Conservation (phyloP, 2,888 invertebrate species). For the Xylophagus ater region DNA sequence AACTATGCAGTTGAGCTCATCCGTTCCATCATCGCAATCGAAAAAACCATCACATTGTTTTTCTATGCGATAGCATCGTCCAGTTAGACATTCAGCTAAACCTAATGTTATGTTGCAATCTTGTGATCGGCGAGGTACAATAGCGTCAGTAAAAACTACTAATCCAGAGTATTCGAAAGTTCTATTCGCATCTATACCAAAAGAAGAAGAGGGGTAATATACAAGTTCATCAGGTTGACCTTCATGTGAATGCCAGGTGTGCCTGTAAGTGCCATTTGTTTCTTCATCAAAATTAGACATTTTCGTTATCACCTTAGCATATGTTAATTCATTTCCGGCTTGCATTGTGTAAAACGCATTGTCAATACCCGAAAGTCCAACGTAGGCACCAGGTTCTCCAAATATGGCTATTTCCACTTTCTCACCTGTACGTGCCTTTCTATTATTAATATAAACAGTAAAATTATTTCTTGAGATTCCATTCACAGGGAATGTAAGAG, state of each 20-base stretch:
- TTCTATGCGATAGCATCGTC: constrained; percentile 62
- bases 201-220: constrained; percentile 80
- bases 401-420: constrained; percentile 87
- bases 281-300: constrained; percentile 81
- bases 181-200: constrained; percentile 85
- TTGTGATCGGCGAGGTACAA: constrained; percentile 54
- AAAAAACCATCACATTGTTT: constrained; percentile 66
- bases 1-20: constrained; percentile 63
- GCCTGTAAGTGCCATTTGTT: constrained; percentile 71
- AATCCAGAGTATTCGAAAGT: constrained; percentile 87
- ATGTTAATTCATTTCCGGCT: constrained; percentile 81
- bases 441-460: constrained; percentile 77
- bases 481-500: constrained; percentile 92
- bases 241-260: constrained; percentile 74
- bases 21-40: constrained; percentile 78
- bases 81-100: constrained; percentile 67
- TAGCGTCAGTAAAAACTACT: constrained; percentile 82
- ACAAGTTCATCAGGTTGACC: constrained; percentile 77
- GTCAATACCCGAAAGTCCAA: constrained; percentile 83
- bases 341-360: constrained; percentile 85
- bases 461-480: constrained; percentile 89
- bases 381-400: constrained; percentile 89
- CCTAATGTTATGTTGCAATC: constrained; percentile 64
- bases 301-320: constrained; percentile 74
- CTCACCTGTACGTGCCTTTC: constrained; percentile 86